Evolutionary conservation across 2,888 invertebrate genomes (phyloP).

Genomic region (Diadegma fenestrale): DNA sequence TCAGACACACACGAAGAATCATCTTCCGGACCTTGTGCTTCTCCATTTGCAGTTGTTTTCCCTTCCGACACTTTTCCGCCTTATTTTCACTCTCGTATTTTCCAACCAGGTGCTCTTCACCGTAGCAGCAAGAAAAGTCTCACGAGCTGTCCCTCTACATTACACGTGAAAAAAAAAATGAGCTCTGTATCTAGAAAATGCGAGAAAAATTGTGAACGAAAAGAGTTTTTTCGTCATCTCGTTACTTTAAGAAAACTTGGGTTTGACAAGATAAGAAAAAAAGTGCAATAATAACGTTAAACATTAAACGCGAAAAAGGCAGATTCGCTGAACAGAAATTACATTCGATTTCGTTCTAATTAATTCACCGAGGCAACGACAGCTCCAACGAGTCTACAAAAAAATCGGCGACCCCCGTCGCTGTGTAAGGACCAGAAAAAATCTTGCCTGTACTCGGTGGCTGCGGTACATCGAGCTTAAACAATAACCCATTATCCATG

Average conservation of each 20-base stretch:
- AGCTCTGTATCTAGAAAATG: slow-evolving; percentile 21
- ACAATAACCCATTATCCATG: slow-evolving; percentile 61
- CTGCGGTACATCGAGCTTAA: slow-evolving; percentile 40
- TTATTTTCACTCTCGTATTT: slow-evolving; percentile 43
- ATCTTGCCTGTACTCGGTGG: slow-evolving; percentile 8
- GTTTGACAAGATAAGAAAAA: not conserved
- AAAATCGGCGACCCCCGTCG: slow-evolving; percentile 3
- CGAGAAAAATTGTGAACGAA: slow-evolving; percentile 23
- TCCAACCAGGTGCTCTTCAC: slow-evolving; percentile 50
- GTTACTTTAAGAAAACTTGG: not conserved
- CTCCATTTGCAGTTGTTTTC: slow-evolving; percentile 35
- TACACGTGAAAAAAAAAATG: slow-evolving; percentile 58
- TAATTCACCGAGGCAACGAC: slow-evolving; percentile 18
- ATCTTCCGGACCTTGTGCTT: slow-evolving; percentile 59
- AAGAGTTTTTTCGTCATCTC: slow-evolving; percentile 25
- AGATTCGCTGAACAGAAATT: not conserved
- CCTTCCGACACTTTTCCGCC: slow-evolving; percentile 14
- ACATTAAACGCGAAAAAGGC: not conserved
- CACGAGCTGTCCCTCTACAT: slow-evolving; percentile 39
- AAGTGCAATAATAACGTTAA: not conserved
- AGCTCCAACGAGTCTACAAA: not conserved
- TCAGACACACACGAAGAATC: slow-evolving; percentile 61
- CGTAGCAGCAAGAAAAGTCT: slow-evolving; percentile 55
- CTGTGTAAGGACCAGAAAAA: slow-evolving; percentile 8
- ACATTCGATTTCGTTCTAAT: not conserved